These are phyloP conservation scores for Euura lappo DNA, from an alignment of 1,140 invertebrate species.

Conservation along the genomic window DNA sequence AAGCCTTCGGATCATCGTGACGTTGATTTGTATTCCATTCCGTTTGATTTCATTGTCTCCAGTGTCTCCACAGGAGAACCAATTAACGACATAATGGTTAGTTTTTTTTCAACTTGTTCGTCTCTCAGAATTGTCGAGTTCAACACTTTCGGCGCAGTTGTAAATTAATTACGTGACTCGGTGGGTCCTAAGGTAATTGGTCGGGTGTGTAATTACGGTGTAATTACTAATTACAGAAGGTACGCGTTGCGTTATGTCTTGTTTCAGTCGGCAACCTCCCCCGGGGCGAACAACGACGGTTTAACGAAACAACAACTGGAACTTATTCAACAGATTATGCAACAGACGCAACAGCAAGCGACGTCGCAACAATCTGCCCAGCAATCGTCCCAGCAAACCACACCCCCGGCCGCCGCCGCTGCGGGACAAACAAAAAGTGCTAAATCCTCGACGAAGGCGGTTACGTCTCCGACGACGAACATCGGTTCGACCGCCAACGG, in stretches of 20 bases:
- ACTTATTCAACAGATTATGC: slow-evolving; percentile 80
- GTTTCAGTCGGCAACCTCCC: slow-evolving; percentile 53
- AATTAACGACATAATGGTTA: too few relatives aligned
- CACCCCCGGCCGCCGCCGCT: slow-evolving; percentile 32
- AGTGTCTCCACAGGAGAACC: too few relatives aligned
- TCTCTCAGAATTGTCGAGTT: too few relatives aligned
- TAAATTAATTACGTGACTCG: too few relatives aligned
- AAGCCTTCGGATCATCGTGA: too few relatives aligned
- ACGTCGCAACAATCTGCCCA: slow-evolving; percentile 43
- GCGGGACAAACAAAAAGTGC: slow-evolving; percentile 45
- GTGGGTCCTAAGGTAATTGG: too few relatives aligned
- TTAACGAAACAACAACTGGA: slow-evolving; percentile 76
- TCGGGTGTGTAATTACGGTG: too few relatives aligned
- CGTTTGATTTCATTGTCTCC: too few relatives aligned
- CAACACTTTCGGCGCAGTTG: too few relatives aligned
- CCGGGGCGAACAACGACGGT: slow-evolving; percentile 67
- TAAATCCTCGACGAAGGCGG: slow-evolving; percentile 50
- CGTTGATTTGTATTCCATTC: too few relatives aligned
- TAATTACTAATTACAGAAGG: neutral
- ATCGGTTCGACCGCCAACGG: slow-evolving; percentile 29
- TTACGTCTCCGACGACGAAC: slow-evolving; percentile 38
- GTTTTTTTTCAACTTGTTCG: too few relatives aligned
- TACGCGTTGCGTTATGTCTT: slow-evolving; percentile 10
- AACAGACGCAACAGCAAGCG: slow-evolving; percentile 68
- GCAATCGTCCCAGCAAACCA: slow-evolving; percentile 41